Base-by-base conservation (phyloP, 23 tunicate genomes). In the Phallusia fumigata region DNA sequence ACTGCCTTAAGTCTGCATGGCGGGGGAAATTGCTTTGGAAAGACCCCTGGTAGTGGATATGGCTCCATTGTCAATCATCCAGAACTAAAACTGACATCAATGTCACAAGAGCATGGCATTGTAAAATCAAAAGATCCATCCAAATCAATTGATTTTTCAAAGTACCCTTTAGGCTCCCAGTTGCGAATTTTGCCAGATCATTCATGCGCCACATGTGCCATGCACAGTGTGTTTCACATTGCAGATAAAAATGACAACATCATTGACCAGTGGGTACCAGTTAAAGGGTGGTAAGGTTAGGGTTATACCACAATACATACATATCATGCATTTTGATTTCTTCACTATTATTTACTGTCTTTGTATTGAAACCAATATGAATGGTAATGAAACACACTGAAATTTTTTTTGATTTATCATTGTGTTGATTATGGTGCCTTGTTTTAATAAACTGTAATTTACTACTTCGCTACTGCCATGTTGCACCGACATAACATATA, bases 161-260 rank as follows among this genome's bases (percentile, higher is more conserved):
- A 77, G 11, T 92, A 83, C 47, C 97, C 97, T 0, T 32, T 87
- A 22, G 97, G 91, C 18, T 65, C 80, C 24, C 36, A 83, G 64
- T 81, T 92, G 0, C 82, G 88, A 1, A 80, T 92, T 2, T 80
- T 31, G 22, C 97, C 97, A n/a, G 86, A 92, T 80, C 97, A 92
- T 80, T 83, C 97, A 11, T 92, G 97, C 65, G 97, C 91, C 30
- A 92, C 97, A 10, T 87, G 91, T 80, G 84, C 86, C 18, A 92
- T 92, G 97, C 97, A 92, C 78, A 33, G 84, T 18, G 83, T 80
- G 33, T 92, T 78, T 50, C 75, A 87, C 74, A 76, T 92, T 22
- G 91, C 88, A 13, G 88, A 92, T 73, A 36, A 83, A 40, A 36
- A 80, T 52, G 97, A 84, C n/a, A 47, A 76, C 30, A 84, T 92